phyloP scores from a whole-genome alignment of 2,888 invertebrate species.

The Plemyria rubiginata region DNA sequence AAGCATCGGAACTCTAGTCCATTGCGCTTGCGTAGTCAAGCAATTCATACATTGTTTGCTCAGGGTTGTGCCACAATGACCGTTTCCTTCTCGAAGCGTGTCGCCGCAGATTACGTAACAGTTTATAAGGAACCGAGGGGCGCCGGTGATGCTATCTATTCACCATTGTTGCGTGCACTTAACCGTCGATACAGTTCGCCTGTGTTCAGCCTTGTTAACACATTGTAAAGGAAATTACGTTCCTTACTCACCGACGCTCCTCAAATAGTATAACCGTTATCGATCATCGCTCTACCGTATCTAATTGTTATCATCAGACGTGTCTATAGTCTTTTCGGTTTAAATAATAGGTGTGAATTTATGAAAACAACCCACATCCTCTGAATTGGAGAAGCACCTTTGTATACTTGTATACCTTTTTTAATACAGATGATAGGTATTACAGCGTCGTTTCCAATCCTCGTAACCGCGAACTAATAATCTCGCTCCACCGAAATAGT shows the following conservation, averaged over 20 bases:
- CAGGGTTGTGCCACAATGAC: slow-evolving; percentile 44
- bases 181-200: slow-evolving; percentile 73
- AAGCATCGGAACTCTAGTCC: slow-evolving; percentile 36
- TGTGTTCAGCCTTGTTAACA: slow-evolving; percentile 80
- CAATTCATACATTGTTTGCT: slow-evolving; percentile 43
- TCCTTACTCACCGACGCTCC: slow-evolving; percentile 73
- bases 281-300: slow-evolving; percentile 73
- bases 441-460: slow-evolving; percentile 22
- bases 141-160: slow-evolving; percentile 77
- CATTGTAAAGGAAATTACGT: slow-evolving; percentile 83
- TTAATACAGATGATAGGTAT: slow-evolving; percentile 34
- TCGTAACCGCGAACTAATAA: slow-evolving; percentile 36
- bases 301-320: slow-evolving; percentile 73
- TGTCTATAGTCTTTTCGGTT: slow-evolving; percentile 60
- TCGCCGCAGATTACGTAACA: slow-evolving; percentile 43
- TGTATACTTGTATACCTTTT: slow-evolving; percentile 29
- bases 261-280: slow-evolving; percentile 76
- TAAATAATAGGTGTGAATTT: slow-evolving; percentile 38
- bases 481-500: slow-evolving; percentile 33
- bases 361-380: slow-evolving; percentile 38
- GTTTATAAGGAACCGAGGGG: slow-evolving; percentile 51
- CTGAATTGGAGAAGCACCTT: slow-evolving; percentile 39
- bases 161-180: slow-evolving; percentile 81
- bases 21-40: slow-evolving; percentile 44
- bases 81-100: slow-evolving; percentile 57